These are phyloP conservation scores for Leucophora obtusa DNA, from an alignment of 2,888 invertebrate genomes.

Conservation along the genomic window DNA sequence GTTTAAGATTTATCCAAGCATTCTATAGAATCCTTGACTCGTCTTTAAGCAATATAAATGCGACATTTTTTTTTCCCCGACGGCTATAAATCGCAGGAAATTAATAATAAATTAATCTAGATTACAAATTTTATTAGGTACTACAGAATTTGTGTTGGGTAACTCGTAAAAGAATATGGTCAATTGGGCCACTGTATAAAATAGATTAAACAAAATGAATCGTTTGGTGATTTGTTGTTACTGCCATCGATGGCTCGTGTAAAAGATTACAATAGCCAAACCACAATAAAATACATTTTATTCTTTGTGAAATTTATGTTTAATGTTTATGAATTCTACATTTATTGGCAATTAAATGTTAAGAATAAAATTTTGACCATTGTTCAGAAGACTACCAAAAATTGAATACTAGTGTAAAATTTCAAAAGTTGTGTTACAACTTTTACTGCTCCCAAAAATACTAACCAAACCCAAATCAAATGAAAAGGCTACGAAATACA, in stretches of 20 bases:
- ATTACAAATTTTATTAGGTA: too few species aligned
- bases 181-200: background rate
- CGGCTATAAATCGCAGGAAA: too few species aligned
- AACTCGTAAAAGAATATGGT: too few species aligned
- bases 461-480: background rate
- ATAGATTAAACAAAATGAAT: background rate
- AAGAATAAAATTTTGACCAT: constrained; percentile 30
- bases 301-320: constrained; percentile 18
- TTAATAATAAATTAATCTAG: too few species aligned
- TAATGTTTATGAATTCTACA: constrained; percentile 30
- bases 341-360: constrained; percentile 54
- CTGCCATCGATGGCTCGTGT: background rate
- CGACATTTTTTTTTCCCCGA: too few species aligned
- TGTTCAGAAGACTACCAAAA: background rate
- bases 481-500: background rate
- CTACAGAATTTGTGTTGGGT: too few species aligned
- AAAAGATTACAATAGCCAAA: background rate
- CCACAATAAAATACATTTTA: constrained; percentile 1
- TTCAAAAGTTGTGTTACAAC: constrained; percentile 50
- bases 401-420: constrained; percentile 25
- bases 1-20: too few species aligned
- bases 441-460: constrained; percentile 48
- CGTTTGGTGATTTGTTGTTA: background rate
- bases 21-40: too few species aligned
- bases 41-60: too few species aligned